Conservation (phyloP, 1,140 invertebrate genomes). For the Vanessa atalanta region DNA sequence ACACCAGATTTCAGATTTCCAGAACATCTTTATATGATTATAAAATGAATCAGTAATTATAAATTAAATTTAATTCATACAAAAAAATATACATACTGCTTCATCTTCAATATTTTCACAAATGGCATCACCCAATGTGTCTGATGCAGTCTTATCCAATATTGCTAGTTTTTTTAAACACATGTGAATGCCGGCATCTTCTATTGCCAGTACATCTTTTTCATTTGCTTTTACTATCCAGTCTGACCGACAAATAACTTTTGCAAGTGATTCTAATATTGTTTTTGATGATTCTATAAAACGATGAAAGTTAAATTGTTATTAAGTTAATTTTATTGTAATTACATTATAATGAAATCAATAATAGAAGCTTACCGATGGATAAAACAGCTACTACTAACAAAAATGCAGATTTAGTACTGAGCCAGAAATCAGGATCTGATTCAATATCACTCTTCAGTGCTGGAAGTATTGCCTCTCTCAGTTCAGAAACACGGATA, state of each 20-base stretch:
- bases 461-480: slow-evolving; percentile 83
- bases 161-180: slow-evolving; percentile 90
- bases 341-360: background rate
- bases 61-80: background rate
- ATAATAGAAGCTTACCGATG: slow-evolving; percentile 51
- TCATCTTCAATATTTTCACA: slow-evolving; percentile 58
- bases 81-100: slow-evolving; percentile 56
- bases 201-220: slow-evolving; percentile 83
- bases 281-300: slow-evolving; percentile 64
- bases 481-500: slow-evolving; percentile 87
- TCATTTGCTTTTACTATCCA: slow-evolving; percentile 73
- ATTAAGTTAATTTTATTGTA: background rate
- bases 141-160: slow-evolving; percentile 80
- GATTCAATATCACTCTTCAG: slow-evolving; percentile 84
- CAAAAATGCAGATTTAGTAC: slow-evolving; percentile 85
- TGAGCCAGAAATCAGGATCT: slow-evolving; percentile 86
- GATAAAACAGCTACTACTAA: slow-evolving; percentile 86
- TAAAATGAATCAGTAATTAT: background rate
- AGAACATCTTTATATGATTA: too few species aligned
- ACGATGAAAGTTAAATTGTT: background rate
- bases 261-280: slow-evolving; percentile 56
- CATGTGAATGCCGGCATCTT: slow-evolving; percentile 90
- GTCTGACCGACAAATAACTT: slow-evolving; percentile 62
- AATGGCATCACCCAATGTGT: slow-evolving; percentile 66
- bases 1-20: too few species aligned